Conservation (phyloP, 1,140 invertebrate genomes). For the Antheraea pernyi region DNA sequence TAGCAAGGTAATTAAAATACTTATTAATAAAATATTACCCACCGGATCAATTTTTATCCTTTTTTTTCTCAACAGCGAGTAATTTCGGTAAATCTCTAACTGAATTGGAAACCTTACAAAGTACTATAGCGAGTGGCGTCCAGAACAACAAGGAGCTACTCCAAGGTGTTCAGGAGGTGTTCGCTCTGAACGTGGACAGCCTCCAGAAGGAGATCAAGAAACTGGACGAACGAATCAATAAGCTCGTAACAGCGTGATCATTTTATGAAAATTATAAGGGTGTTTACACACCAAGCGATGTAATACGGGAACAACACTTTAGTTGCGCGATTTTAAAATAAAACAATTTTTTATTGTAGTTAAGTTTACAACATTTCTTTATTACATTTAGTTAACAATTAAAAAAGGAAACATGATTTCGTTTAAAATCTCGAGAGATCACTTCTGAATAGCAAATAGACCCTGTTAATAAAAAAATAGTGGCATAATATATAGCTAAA, state of each 20-base stretch:
- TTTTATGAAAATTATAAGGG: background rate
- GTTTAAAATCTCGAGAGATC: too few species aligned
- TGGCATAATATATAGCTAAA: too few species aligned
- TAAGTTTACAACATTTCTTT: too few species aligned
- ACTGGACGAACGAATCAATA: slow-evolving; percentile 84
- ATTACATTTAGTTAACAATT: too few species aligned
- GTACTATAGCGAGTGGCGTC: slow-evolving; percentile 85
- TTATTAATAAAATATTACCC: too few species aligned
- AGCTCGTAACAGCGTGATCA: slow-evolving; percentile 52
- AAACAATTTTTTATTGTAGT: too few species aligned
- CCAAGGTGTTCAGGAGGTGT: slow-evolving; percentile 89
- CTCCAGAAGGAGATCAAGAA: slow-evolving; percentile 88
- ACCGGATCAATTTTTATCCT: too few species aligned
- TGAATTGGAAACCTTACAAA: slow-evolving; percentile 90
- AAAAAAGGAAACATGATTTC: too few species aligned
- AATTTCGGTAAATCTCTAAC: slow-evolving; percentile 91
- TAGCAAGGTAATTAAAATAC: too few species aligned
- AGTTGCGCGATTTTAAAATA: background rate
- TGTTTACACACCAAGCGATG: background rate
- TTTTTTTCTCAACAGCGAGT: slow-evolving; percentile 82
- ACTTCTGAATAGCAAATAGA: too few species aligned
- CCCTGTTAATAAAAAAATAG: too few species aligned
- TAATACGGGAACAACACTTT: background rate
- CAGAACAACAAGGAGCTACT: slow-evolving; percentile 89
- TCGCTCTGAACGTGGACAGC: slow-evolving; percentile 86